A percentile compares a stretch with the other conserved stretches of the same genome.
phyloP scores from a whole-genome alignment of 2,113 vertebrate species.

The Brachirus orientalis region DNA sequence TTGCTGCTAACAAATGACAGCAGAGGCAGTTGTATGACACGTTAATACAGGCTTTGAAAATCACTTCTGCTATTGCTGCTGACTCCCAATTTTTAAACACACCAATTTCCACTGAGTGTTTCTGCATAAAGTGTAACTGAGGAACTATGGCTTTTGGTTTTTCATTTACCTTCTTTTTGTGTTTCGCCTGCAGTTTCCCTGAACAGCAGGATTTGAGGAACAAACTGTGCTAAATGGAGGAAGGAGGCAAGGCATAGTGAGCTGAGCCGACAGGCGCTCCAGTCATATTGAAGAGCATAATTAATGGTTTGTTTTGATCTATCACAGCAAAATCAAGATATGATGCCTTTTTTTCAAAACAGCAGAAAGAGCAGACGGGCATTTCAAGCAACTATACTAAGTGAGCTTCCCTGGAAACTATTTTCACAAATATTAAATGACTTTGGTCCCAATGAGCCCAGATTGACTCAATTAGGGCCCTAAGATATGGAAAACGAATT shows the following conservation, averaged over 20 bases:
- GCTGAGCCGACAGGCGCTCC: neutral
- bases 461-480: no score
- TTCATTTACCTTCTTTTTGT: neutral
- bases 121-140: neutral
- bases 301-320: neutral
- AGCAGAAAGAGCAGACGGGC: neutral
- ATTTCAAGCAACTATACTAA: no score
- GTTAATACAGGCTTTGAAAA: constrained; percentile 2
- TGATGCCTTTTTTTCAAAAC: neutral
- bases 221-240: neutral
- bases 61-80: neutral
- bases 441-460: no score
- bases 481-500: no score
- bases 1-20: neutral
- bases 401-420: no score
- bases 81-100: neutral
- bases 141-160: neutral
- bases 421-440: no score
- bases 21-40: neutral
- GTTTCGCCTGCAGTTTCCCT: neutral
- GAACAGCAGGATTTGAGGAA: neutral
- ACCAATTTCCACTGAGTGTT: neutral
- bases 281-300: neutral
- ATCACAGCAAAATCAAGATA: neutral
- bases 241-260: neutral